These are phyloP conservation scores for Drosophila elegans DNA, from an alignment of 1,140 invertebrate genomes.

Conservation along the genomic window DNA sequence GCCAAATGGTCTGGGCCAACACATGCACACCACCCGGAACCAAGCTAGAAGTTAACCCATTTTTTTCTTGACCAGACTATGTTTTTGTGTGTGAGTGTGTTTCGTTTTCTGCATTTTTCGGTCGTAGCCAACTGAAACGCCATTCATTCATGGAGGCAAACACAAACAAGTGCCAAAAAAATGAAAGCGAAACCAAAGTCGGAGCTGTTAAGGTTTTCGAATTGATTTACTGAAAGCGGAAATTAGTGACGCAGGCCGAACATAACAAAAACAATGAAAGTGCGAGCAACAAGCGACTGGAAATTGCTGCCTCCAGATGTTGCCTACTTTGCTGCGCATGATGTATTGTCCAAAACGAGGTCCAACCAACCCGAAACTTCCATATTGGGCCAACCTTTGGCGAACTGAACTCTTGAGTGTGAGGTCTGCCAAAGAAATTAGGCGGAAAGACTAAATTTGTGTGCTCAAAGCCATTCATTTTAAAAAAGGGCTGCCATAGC, in stretches of 20 bases:
- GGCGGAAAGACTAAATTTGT: constrained; percentile 81
- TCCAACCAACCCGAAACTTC: constrained; percentile 8
- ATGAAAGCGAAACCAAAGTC: constrained; percentile 38
- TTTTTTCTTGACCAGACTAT: constrained; percentile 27
- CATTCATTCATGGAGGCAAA: constrained; percentile 57
- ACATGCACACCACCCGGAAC: constrained; percentile 30
- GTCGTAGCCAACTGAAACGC: constrained; percentile 53
- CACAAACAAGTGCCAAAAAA: constrained; percentile 42
- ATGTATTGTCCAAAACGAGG: constrained; percentile 66
- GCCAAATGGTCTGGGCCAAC: constrained; percentile 56
- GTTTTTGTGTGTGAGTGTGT: constrained; percentile 12
- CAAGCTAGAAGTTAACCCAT: constrained; percentile 32
- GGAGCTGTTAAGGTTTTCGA: constrained; percentile 66
- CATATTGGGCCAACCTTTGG: constrained; percentile 1
- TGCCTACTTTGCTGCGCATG: constrained; percentile 75
- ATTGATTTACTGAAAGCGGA: constrained; percentile 81
- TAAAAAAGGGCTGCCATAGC: constrained; percentile 70
- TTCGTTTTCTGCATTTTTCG: constrained; percentile 40
- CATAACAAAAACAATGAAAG: constrained; percentile 20
- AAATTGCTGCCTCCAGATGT: constrained; percentile 76
- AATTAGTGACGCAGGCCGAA: constrained; percentile 72
- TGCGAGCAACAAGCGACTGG: constrained; percentile 52
- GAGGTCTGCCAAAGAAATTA: constrained; percentile 65
- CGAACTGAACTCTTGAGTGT: constrained; percentile 5
- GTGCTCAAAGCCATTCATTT: constrained; percentile 72